Conservation (phyloP, 2,888 invertebrate species). For the Fragum sueziense region DNA sequence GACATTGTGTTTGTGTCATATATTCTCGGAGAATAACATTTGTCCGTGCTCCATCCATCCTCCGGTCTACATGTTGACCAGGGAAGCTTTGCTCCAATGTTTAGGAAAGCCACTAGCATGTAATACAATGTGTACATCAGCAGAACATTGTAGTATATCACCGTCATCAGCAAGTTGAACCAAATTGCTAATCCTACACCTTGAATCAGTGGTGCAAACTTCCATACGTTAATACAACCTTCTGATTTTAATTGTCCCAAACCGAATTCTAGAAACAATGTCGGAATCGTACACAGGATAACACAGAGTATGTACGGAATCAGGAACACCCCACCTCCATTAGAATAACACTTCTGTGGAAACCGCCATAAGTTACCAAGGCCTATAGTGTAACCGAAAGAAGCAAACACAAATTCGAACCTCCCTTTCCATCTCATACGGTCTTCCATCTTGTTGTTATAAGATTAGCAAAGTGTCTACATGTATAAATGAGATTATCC, state of each 20-base stretch:
- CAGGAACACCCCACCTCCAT: conserved; percentile 43
- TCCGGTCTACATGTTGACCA: conserved; percentile 29
- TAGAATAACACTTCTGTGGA: conserved; percentile 35
- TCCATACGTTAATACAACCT: conserved; percentile 38
- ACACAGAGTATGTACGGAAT: conserved; percentile 36
- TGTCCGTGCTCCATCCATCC: conserved; percentile 30
- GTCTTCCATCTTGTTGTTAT: too few relatives aligned
- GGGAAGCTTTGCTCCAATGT: conserved; percentile 35
- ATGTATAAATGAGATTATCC: too few relatives aligned
- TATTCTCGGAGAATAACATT: conserved; percentile 8
- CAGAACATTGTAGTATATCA: conserved; percentile 44
- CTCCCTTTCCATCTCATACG: conserved; percentile 41
- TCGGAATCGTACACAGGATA: conserved; percentile 26
- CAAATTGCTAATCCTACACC: conserved; percentile 45
- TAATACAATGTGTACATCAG: conserved; percentile 42
- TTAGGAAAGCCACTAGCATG: conserved; percentile 38
- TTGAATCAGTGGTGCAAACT: conserved; percentile 31
- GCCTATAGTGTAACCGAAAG: conserved; percentile 37
- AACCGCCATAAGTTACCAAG: conserved; percentile 49
- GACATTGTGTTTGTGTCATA: conserved; percentile 9
- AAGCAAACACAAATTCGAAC: conserved; percentile 41
- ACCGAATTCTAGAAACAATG: conserved; percentile 38
- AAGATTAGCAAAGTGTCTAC: too few relatives aligned
- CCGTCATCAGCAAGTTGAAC: conserved; percentile 30
- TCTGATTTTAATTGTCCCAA: conserved; percentile 43